Conservation (phyloP, 2,113 vertebrate species). For the Carollia perspicillata region DNA sequence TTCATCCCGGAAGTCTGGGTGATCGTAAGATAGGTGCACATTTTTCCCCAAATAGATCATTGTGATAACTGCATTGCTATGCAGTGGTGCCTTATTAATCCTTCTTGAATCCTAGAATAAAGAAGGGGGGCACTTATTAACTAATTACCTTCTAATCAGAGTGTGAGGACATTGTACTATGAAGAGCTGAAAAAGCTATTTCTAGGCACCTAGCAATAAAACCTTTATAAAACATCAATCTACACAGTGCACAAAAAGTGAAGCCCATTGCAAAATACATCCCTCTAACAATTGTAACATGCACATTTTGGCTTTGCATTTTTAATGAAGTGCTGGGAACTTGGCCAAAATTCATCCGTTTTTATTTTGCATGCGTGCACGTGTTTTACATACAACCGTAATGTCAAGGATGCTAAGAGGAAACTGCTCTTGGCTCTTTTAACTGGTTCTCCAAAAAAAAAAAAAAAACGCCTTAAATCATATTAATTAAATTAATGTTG, state of each 20-base stretch:
- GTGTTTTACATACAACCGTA: neutral
- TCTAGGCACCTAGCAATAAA: neutral
- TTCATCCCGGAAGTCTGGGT: constrained; percentile 86
- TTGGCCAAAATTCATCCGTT: neutral
- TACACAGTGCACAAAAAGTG: neutral
- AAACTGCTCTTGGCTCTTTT: neutral
- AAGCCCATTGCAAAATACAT: constrained; percentile 1
- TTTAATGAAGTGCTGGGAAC: neutral
- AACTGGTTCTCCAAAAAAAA: neutral
- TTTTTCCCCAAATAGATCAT: constrained; percentile 92
- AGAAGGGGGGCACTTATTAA: constrained; percentile 24
- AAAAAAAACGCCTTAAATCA: neutral
- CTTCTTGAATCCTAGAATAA: constrained; percentile 81
- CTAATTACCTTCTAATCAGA: neutral
- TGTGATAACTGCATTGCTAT: constrained; percentile 85
- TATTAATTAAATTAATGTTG: neutral
- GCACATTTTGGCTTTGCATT: neutral
- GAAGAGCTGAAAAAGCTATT: neutral
- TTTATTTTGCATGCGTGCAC: neutral
- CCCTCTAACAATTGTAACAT: neutral
- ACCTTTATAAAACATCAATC: neutral
- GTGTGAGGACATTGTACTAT: neutral
- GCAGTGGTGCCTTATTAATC: constrained; percentile 81
- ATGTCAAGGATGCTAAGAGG: neutral
- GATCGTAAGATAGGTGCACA: constrained; percentile 83